phyloP scores from a whole-genome alignment of 2,797 vertebrate species.

The Scomberomorus guttatus region DNA sequence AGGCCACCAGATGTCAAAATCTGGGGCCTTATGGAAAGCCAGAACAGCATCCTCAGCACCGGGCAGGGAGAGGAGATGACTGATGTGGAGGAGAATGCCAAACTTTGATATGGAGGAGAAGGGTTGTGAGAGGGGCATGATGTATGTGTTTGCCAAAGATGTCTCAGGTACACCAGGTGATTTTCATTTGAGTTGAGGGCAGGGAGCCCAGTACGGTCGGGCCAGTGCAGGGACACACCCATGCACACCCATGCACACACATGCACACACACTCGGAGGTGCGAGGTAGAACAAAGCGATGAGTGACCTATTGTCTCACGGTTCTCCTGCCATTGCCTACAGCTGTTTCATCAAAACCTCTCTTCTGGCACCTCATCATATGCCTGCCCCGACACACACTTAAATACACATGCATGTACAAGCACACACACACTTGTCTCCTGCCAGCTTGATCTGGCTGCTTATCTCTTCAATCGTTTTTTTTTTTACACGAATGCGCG shows the following conservation, averaged over 20 bases:
- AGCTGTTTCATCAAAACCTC: slow-evolving; percentile 76
- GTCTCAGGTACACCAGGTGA: slow-evolving; percentile 51
- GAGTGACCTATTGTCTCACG: slow-evolving; percentile 69
- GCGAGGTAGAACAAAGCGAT: slow-evolving; percentile 66
- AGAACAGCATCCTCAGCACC: slow-evolving; percentile 35
- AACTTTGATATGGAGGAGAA: slow-evolving; percentile 35
- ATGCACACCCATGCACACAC: slow-evolving; percentile 13
- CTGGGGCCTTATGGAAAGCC: slow-evolving; percentile 44
- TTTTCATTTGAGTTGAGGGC: slow-evolving; percentile 50
- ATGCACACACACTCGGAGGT: slow-evolving; percentile 47
- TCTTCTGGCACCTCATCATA: slow-evolving; percentile 64
- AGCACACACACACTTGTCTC: slow-evolving; percentile 14
- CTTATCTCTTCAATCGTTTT: slow-evolving; percentile 66
- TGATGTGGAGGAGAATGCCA: slow-evolving; percentile 49
- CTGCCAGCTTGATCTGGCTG: background rate
- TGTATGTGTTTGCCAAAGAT: slow-evolving; percentile 41
- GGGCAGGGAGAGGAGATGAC: slow-evolving; percentile 36
- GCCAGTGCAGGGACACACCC: slow-evolving; percentile 7
- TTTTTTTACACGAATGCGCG: slow-evolving; percentile 23
- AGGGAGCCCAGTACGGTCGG: background rate
- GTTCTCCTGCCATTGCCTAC: slow-evolving; percentile 58
- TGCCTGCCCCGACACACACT: slow-evolving; percentile 9
- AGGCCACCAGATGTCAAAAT: slow-evolving; percentile 80
- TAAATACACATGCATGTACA: slow-evolving; percentile 7
- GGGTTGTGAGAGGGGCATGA: background rate